Evolutionary conservation across 2,888 invertebrate species (phyloP).

Genomic region (Coelopa pilipes): DNA sequence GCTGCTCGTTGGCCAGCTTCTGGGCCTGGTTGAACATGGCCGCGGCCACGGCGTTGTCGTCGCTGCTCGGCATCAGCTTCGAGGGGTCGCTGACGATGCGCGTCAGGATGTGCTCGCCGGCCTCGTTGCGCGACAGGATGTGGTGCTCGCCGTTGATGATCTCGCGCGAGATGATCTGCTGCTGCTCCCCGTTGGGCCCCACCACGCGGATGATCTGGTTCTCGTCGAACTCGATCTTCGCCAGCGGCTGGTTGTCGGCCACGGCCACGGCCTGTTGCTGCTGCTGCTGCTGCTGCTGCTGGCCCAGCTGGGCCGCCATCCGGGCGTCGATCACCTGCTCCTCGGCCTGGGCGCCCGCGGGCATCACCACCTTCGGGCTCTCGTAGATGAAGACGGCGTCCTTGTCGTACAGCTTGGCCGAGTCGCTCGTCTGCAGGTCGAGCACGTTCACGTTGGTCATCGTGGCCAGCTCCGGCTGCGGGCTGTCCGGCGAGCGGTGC

Average conservation of each 20-base stretch:
- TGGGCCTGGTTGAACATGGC: constrained; percentile 66
- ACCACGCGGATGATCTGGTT: constrained; percentile 67
- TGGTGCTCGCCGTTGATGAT: constrained; percentile 67
- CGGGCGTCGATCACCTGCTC: constrained; percentile 66
- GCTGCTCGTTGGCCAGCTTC: constrained; percentile 61
- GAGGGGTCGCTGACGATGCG: constrained; percentile 67
- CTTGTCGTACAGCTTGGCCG: constrained; percentile 65
- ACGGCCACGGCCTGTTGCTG: constrained; percentile 48
- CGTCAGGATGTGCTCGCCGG: constrained; percentile 67
- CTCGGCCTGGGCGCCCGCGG: constrained; percentile 47
- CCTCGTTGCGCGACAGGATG: constrained; percentile 66
- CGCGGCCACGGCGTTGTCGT: constrained; percentile 62
- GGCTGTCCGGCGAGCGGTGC: constrained; percentile 71
- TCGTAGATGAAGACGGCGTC: constrained; percentile 66
- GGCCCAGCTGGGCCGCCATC: constrained; percentile 62
- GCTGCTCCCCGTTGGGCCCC: constrained; percentile 67
- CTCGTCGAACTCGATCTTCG: constrained; percentile 66
- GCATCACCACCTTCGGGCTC: constrained; percentile 63
- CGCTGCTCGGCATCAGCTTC: constrained; percentile 64
- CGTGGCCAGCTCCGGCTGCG: constrained; percentile 82
- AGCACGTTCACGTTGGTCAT: constrained; percentile 89
- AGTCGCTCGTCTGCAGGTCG: constrained; percentile 71
- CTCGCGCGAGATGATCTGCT: constrained; percentile 67
- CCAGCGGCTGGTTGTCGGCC: constrained; percentile 60
- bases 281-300: constrained; percentile 52